Evolutionary conservation across 2,113 vertebrate genomes (phyloP).

Genomic region (Syngnathus floridae): DNA sequence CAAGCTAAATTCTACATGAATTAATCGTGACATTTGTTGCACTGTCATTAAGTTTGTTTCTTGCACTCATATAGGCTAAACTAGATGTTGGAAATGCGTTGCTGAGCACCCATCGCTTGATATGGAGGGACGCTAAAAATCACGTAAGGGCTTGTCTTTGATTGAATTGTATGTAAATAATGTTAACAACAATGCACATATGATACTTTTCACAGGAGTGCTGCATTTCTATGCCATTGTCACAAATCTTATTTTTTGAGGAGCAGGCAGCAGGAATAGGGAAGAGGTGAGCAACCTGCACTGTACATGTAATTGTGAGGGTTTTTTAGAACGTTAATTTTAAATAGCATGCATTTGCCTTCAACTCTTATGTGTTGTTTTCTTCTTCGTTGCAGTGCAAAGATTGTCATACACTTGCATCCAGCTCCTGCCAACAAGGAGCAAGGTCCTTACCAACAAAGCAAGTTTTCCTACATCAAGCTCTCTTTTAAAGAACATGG

Average conservation of each 20-base stretch:
- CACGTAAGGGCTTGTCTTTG: conserved; percentile 74
- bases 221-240: conserved; percentile 85
- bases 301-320: neutral
- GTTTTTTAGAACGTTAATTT: neutral
- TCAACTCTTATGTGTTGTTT: neutral
- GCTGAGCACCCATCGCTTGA: conserved; percentile 87
- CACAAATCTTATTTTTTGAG: conserved; percentile 89
- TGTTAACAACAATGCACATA: neutral
- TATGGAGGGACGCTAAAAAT: conserved; percentile 94
- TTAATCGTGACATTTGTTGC: neutral
- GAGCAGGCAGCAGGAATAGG: conserved; percentile 93
- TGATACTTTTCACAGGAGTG: conserved; percentile 75
- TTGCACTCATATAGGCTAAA: conserved; percentile 72
- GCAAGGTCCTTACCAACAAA: conserved; percentile 88
- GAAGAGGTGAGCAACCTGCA: conserved; percentile 77
- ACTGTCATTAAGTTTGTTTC: conserved; percentile 1
- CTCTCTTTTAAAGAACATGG: conserved; percentile 97
- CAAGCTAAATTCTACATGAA: neutral
- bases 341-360: neutral
- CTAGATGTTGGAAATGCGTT: conserved; percentile 81
- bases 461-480: conserved; percentile 88
- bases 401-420: conserved; percentile 93
- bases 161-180: too few relatives aligned
- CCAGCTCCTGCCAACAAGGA: conserved; percentile 79
- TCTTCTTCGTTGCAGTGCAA: conserved; percentile 75